Evolutionary conservation across 2,888 invertebrate genomes (phyloP).

Genomic region (Torymus tubicola): DNA sequence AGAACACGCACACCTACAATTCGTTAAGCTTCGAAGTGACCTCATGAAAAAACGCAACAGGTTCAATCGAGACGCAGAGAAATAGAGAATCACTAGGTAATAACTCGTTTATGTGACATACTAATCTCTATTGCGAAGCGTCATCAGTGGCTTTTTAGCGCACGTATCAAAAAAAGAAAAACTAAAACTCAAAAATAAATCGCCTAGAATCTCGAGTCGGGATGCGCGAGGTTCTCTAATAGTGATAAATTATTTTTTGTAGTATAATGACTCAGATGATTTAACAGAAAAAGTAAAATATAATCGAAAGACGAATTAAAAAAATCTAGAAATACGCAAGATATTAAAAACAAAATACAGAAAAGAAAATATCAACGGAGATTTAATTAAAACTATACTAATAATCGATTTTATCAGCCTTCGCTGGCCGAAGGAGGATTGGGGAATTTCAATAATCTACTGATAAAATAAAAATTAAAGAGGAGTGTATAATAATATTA

Average conservation of each 20-base stretch:
- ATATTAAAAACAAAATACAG: not conserved
- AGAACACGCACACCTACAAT: too few relatives aligned
- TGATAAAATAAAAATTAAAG: slow-evolving; percentile 22
- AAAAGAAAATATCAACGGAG: not conserved
- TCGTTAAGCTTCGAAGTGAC: too few relatives aligned
- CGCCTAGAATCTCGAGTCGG: slow-evolving; percentile 34
- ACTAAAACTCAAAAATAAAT: slow-evolving; percentile 33
- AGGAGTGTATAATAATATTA: slow-evolving; percentile 44
- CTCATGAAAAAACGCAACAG: too few relatives aligned
- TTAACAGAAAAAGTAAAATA: slow-evolving; percentile 12
- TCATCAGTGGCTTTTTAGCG: not conserved
- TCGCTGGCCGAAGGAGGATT: slow-evolving; percentile 61
- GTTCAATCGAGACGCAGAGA: too few relatives aligned
- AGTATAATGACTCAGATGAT: slow-evolving; percentile 35
- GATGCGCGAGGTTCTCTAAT: slow-evolving; percentile 20
- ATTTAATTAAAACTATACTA: slow-evolving; percentile 4
- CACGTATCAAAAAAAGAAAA: not conserved
- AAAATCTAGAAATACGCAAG: not conserved
- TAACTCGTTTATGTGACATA: too few relatives aligned
- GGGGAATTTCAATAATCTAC: slow-evolving; percentile 38
- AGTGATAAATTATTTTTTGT: slow-evolving; percentile 54
- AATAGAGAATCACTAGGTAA: too few relatives aligned
- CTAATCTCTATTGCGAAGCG: not conserved
- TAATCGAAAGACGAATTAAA: not conserved
- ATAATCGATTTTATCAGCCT: slow-evolving; percentile 50